A percentile compares a stretch with the other conserved stretches of the same genome.
phyloP scores from a whole-genome alignment of 2,888 invertebrate genomes.

The Limenitis camilla region DNA sequence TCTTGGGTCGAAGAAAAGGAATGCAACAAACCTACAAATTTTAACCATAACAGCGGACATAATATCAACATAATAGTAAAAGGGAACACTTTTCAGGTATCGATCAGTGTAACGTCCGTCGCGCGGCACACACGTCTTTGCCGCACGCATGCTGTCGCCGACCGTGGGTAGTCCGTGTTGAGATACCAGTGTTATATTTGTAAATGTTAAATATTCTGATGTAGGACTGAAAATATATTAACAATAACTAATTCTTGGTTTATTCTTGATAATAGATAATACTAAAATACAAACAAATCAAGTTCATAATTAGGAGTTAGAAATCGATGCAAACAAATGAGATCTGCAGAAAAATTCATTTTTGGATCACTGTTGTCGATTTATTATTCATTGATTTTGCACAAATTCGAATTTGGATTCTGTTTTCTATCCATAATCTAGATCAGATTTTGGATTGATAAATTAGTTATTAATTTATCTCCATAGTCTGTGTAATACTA shows the following conservation, averaged over 20 bases:
- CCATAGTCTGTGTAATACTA: background rate
- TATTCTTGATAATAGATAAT: background rate
- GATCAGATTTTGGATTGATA: too few species aligned
- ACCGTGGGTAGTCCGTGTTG: conserved; percentile 76
- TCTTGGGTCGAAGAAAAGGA: background rate
- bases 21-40: conserved; percentile 68
- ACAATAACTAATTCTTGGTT: background rate
- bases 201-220: conserved; percentile 73
- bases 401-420: too few species aligned
- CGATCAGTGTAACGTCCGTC: conserved; percentile 69
- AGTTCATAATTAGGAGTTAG: too few species aligned
- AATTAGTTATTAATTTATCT: too few species aligned
- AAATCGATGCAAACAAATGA: too few species aligned
- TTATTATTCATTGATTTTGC: too few species aligned
- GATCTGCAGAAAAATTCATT: too few species aligned
- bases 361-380: too few species aligned
- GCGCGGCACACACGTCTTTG: conserved; percentile 67
- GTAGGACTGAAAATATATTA: conserved; percentile 41
- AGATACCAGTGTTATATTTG: conserved; percentile 81
- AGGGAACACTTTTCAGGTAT: conserved; percentile 73
- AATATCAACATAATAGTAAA: conserved; percentile 78
- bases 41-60: conserved; percentile 73
- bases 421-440: too few species aligned
- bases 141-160: conserved; percentile 51
- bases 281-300: background rate